phyloP scores from a whole-genome alignment of 2,797 vertebrate species.

The Rhadinocentrus ornatus region DNA sequence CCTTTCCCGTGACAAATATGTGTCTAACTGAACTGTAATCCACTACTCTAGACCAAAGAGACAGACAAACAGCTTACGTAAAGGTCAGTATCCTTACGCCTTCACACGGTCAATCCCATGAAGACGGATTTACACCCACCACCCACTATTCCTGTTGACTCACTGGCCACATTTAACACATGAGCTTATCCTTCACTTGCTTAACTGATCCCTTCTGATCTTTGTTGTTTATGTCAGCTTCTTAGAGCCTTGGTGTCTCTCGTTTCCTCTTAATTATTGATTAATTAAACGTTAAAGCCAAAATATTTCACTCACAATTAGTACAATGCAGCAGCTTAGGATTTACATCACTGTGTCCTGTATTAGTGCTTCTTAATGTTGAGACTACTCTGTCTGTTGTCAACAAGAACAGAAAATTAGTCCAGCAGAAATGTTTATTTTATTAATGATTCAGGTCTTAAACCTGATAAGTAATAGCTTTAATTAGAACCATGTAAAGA shows the following conservation, averaged over 20 bases:
- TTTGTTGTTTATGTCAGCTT: neutral
- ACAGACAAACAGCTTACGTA: constrained; percentile 2
- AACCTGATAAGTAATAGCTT: neutral
- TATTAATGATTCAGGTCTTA: neutral
- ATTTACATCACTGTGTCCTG: neutral
- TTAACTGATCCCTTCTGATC: neutral
- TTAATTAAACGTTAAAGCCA: neutral
- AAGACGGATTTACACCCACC: neutral
- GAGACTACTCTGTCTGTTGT: neutral
- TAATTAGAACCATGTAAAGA: too few species aligned
- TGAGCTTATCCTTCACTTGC: constrained; percentile 3
- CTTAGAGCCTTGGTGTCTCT: neutral
- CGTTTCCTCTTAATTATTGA: neutral
- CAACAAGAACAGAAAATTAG: too few species aligned
- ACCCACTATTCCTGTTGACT: neutral
- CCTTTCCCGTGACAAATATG: neutral
- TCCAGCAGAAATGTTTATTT: neutral
- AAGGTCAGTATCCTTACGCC: neutral
- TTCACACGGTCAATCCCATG: neutral
- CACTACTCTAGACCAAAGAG: constrained; percentile 22
- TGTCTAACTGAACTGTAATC: neutral
- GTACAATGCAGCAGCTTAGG: neutral
- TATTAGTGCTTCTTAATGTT: neutral
- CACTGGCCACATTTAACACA: constrained; percentile 13
- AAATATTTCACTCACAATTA: neutral